Evolutionary conservation across 2,113 vertebrate species (phyloP), one percentile per base, ranked within the genome.

Genomic region (Marcusenius ussheri): DNA sequence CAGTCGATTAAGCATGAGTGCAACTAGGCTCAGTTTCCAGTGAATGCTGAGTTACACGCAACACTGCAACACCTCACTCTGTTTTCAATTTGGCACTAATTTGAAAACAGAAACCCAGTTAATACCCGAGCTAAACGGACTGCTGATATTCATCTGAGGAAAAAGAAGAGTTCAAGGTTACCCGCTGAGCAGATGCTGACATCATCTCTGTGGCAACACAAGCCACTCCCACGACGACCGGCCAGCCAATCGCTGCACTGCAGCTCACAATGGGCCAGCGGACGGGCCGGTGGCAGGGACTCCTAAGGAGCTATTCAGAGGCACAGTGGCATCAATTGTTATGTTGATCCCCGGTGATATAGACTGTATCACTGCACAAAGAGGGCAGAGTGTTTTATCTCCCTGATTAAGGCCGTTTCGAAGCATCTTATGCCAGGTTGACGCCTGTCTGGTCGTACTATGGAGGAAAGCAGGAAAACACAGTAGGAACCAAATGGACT

Each of bases 151-250:
- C 7, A 27, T 50, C 83, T 86, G 45, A 47, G 45, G 21, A n/a
- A 49, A 47, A 85, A 2, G 24, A 50, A 31, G 47, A 47, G 45
- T 31, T 86, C 83, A 86, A 86, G 83, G 83, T 49, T 50, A 50
- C 13, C 45, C 74, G n/a, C 13, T 13, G 42, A 85, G 24, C 45
- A 85, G 83, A 85, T 49, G 83, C 83, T 47, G 45, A 86, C 83
- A 86, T 50, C 45, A 50, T 86, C 47, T 86, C 83, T 50, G 83
- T 86, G 47, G 47, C 83, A 86, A 86, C 46, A 50, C 47, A 86
- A 86, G 83, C 45, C 42, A 24, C 83, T 13, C 83, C 83, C 83
- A 50, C 19, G 13, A 21, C 2, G 83, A 17, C 24, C 24, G 24
- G 11, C 45, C 74, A 86, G 10, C 83, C 83, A 86, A 49, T 47